Evolutionary conservation across 2,888 invertebrate genomes (phyloP).

Genomic region (Escarpia spicata): DNA sequence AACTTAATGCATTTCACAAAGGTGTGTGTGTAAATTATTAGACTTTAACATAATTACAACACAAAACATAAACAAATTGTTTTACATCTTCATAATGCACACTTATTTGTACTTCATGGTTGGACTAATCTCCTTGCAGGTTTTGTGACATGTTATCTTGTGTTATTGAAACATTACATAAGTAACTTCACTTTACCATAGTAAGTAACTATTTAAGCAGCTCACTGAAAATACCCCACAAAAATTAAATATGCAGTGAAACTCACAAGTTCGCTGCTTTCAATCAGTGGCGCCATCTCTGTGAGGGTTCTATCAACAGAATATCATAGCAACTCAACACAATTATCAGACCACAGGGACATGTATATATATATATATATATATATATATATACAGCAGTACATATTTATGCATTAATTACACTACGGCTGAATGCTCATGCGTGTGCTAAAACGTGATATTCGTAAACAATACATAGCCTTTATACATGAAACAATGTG

Average conservation of each 20-base stretch:
- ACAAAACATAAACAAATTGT: too few relatives aligned
- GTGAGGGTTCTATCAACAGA: constrained; percentile 70
- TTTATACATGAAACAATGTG: too few relatives aligned
- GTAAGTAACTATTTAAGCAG: too few relatives aligned
- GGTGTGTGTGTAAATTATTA: too few relatives aligned
- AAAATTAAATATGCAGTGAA: not conserved
- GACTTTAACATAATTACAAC: too few relatives aligned
- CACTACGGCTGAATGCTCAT: not conserved
- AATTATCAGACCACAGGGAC: not conserved
- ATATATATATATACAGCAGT: constrained; percentile 19
- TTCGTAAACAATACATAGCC: not conserved
- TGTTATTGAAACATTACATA: not conserved
- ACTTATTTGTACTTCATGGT: not conserved
- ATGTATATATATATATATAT: constrained; percentile 26
- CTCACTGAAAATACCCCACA: too few relatives aligned
- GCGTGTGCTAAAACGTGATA: not conserved
- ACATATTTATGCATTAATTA: constrained; percentile 17
- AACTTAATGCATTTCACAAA: not conserved
- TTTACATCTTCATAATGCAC: not conserved
- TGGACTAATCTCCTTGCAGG: not conserved
- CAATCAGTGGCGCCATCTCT: constrained; percentile 74
- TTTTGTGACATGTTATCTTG: not conserved
- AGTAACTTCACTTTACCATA: not conserved
- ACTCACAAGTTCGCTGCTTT: constrained; percentile 73
- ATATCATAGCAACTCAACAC: constrained; percentile 18